A percentile compares a stretch with the other conserved stretches of the same genome.
Evolutionary conservation across 2,113 vertebrate genomes (phyloP).

Genomic region (Salvelinus sp.): DNA sequence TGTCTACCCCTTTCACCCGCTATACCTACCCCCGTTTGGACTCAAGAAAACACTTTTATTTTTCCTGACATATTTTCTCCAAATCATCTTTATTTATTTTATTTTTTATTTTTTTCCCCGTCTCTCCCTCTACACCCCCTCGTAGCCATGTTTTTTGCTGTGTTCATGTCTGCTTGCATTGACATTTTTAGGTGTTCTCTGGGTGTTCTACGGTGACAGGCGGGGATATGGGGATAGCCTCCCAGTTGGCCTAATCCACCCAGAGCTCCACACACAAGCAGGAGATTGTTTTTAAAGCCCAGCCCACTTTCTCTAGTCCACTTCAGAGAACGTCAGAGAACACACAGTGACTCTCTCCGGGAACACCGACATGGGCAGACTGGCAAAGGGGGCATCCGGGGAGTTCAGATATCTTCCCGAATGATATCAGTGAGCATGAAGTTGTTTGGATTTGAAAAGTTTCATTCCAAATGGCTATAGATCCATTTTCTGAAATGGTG

Average conservation of each 20-base stretch:
- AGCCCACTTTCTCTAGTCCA: conserved; percentile 5
- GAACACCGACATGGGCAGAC: not conserved
- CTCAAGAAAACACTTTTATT: conserved; percentile 36
- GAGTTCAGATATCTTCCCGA: too few relatives aligned
- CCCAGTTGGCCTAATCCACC: conserved; percentile 17
- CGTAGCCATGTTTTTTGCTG: not conserved
- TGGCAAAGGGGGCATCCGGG: too few relatives aligned
- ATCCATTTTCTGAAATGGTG: too few relatives aligned
- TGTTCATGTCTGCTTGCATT: conserved; percentile 12
- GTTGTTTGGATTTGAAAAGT: too few relatives aligned
- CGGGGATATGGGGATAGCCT: not conserved
- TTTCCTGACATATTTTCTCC: conserved; percentile 47
- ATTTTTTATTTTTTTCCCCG: not conserved
- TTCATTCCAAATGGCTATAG: too few relatives aligned
- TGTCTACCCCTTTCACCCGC: not conserved
- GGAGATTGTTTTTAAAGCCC: conserved; percentile 26
- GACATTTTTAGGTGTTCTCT: conserved; percentile 38
- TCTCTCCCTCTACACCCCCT: not conserved
- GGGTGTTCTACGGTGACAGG: conserved; percentile 17
- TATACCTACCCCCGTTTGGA: too few relatives aligned
- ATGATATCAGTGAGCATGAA: too few relatives aligned
- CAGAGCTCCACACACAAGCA: conserved; percentile 29
- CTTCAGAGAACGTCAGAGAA: not conserved
- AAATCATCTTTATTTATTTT: conserved; percentile 53
- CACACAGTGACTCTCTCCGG: not conserved